A percentile compares a stretch with the other conserved stretches of the same genome.
These are phyloP conservation scores for Agapostemon virescens DNA, from an alignment of 2,888 invertebrate species.

Conservation along the genomic window DNA sequence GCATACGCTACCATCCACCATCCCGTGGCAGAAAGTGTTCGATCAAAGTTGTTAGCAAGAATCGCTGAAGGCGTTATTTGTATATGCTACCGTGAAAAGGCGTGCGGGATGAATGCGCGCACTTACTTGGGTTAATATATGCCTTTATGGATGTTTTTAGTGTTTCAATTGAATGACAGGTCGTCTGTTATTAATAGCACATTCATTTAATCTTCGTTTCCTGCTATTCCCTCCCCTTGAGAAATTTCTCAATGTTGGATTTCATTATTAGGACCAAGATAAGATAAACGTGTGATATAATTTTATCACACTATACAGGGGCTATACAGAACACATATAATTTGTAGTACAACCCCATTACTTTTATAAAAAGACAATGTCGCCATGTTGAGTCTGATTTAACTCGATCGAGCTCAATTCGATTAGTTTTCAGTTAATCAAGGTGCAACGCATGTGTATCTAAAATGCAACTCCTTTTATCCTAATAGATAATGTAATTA, in stretches of 20 bases:
- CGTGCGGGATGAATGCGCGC: neutral
- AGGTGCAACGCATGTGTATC: too few species aligned
- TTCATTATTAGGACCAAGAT: too few species aligned
- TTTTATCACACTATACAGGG: too few species aligned
- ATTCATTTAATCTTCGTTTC: neutral
- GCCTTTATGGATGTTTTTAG: neutral
- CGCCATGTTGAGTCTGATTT: too few species aligned
- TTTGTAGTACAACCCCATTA: neutral
- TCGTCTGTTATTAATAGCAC: neutral
- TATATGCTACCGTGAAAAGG: neutral
- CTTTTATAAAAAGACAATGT: neutral
- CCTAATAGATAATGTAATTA: too few species aligned
- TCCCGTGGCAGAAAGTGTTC: conserved; percentile 1
- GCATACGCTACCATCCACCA: conserved; percentile 18
- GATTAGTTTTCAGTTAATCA: too few species aligned
- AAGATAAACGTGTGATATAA: too few species aligned
- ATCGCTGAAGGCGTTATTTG: conserved; percentile 3
- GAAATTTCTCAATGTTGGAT: too few species aligned
- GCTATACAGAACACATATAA: too few species aligned
- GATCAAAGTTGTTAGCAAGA: neutral
- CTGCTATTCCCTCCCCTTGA: too few species aligned
- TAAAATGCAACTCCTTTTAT: too few species aligned
- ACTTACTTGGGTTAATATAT: neutral
- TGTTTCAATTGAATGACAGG: neutral
- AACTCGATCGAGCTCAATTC: too few species aligned